Percentiles rank a stretch among this genome's conserved stretches.
Conservation (phyloP, 2,888 invertebrate species). For the Drosophila paracracens region DNA sequence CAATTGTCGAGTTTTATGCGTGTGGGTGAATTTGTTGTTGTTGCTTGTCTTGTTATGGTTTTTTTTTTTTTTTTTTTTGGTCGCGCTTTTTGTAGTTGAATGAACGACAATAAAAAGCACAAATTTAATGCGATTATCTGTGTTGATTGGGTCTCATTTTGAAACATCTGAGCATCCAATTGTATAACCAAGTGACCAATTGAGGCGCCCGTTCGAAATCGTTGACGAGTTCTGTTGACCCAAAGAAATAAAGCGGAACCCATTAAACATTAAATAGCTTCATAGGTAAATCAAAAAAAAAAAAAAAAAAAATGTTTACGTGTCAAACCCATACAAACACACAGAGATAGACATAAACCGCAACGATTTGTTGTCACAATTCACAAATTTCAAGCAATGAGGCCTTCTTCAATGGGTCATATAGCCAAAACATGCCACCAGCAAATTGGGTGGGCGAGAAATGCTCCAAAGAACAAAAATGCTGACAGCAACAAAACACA, state of each 20-base stretch:
- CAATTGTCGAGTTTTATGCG: conserved; percentile 19
- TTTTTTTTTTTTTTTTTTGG: conserved; percentile 17
- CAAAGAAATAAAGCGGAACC: conserved; percentile 10
- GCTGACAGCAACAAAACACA: conserved; percentile 62
- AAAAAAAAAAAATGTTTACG: conserved; percentile 35
- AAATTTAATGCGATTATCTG: conserved; percentile 46
- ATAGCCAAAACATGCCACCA: conserved; percentile 18
- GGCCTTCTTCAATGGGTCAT: conserved; percentile 59
- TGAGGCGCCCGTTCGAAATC: conserved; percentile 4
- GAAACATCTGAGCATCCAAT: conserved; percentile 15
- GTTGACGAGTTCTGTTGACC: not conserved
- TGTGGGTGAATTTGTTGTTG: conserved; percentile 27
- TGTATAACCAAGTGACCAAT: conserved; percentile 8
- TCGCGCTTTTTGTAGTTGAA: conserved; percentile 29
- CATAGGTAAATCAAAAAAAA: conserved; percentile 13
- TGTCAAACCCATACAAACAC: conserved; percentile 24
- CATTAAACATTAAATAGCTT: conserved; percentile 16
- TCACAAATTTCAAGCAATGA: conserved; percentile 28
- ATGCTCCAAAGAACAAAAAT: conserved; percentile 37
- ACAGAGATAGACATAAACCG: conserved; percentile 8
- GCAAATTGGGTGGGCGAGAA: conserved; percentile 55
- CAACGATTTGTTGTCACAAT: conserved; percentile 24
- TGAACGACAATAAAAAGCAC: conserved; percentile 30
- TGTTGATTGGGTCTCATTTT: conserved; percentile 23
- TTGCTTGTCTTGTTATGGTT: conserved; percentile 9